Conservation (phyloP, 2,888 invertebrate species). For the Keiferia lycopersicella region DNA sequence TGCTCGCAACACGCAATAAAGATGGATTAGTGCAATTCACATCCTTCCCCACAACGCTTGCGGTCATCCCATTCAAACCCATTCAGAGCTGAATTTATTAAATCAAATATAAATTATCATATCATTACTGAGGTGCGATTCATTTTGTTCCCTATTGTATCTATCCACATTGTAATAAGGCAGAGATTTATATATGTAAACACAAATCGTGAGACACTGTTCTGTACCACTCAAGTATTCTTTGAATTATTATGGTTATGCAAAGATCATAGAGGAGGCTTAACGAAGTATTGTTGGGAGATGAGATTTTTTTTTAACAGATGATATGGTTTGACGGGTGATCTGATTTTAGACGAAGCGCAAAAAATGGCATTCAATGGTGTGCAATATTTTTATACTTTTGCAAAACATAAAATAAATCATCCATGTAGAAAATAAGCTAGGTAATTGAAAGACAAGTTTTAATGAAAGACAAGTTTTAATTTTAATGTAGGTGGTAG, state of each 20-base stretch:
- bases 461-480: not conserved
- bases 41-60: constrained; percentile 46
- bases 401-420: not conserved
- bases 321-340: not conserved
- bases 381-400: not conserved
- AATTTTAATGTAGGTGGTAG: not conserved
- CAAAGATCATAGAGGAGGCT: constrained; percentile 44
- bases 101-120: constrained; percentile 79
- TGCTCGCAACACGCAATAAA: constrained; percentile 74
- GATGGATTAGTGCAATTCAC: constrained; percentile 74
- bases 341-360: not conserved
- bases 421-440: not conserved
- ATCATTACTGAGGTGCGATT: constrained; percentile 66
- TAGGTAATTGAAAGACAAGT: not conserved
- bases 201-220: constrained; percentile 62
- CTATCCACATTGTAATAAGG: constrained; percentile 35
- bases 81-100: constrained; percentile 60
- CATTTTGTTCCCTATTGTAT: constrained; percentile 61
- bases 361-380: not conserved
- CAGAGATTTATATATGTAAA: constrained; percentile 77
- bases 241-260: constrained; percentile 28
- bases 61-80: constrained; percentile 53
- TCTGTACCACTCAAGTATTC: constrained; percentile 27
- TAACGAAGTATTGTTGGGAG: constrained; percentile 72
- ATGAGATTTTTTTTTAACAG: constrained; percentile 55